Base-by-base conservation (phyloP, 2,113 vertebrate species). In the Phaethon lepturus region DNA sequence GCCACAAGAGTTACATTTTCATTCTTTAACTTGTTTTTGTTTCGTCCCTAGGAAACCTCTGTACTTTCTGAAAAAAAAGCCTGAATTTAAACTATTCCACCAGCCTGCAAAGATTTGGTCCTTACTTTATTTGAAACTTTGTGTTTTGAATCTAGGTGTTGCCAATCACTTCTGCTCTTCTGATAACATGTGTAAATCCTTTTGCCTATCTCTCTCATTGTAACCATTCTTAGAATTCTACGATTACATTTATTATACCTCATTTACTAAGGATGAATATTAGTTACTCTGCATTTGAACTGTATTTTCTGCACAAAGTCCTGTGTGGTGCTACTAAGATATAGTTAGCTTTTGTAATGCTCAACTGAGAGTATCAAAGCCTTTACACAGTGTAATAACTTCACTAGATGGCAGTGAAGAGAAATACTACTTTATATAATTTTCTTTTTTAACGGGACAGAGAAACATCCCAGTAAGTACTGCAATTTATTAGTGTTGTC, bases 361-460 rank as follows among this genome's bases (percentile, higher is more conserved):
- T 59, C 47, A 82, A 3, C 60, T 44, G 52, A 87, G 55, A 66
- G 6, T 18, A 62, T 63, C 55, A 59, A 72, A 74, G 31, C n/a
- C 58, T 82, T 95, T 29, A 80, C 31, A 74, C 26, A 56, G 22
- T 12, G 3, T 5, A 28, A 29, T 7, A 42, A 64, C 92, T 92
- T 95, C 94, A 94, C 95, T 96, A 96, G 95, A 78, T 95, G 95
- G 95, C 96, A 96, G 60, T 63, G 72, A 17, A 97, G 96, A 85
- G 82, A 96, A 96, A 72, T 53, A 76, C 2, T 89, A 71, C 20
- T 91, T 90, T 10, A 33, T 44, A 49, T 14, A 29, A 58, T 76
- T 56, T 10, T 63, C 19, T 45, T 69, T 92, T 93, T 73, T 31
- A 69, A 90, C 22, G 67, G 44, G 25, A 63, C 22, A n/a, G 16